phyloP scores from a whole-genome alignment of 1,140 invertebrate genomes.

The Neodiprion lecontei region DNA sequence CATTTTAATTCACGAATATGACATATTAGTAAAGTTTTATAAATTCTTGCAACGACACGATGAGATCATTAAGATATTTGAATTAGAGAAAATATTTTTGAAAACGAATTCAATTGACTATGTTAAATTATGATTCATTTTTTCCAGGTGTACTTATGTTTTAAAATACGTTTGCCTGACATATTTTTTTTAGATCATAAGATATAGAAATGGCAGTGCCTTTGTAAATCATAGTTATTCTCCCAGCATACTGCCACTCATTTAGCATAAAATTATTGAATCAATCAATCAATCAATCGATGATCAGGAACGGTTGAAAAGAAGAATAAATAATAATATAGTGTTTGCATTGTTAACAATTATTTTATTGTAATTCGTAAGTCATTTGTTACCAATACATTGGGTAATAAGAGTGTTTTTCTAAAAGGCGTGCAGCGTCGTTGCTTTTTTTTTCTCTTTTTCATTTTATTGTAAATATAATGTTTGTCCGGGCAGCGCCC shows the following conservation, averaged over 20 bases:
- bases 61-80: too few species aligned
- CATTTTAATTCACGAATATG: too few species aligned
- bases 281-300: neutral
- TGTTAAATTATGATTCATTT: neutral
- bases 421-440: neutral
- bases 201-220: slow-evolving; percentile 8
- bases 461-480: neutral
- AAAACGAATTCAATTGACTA: neutral
- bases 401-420: neutral
- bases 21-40: too few species aligned
- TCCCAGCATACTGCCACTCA: neutral
- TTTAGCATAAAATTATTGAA: neutral
- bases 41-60: too few species aligned
- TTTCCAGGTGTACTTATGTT: neutral
- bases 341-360: neutral
- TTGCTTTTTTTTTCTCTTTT: neutral
- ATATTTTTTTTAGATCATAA: neutral
- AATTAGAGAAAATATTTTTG: too few species aligned
- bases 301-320: neutral
- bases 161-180: neutral
- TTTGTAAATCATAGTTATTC: neutral
- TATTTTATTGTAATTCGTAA: slow-evolving; percentile 11
- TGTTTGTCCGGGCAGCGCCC: too few species aligned
- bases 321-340: slow-evolving; percentile 11
- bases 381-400: slow-evolving; percentile 5